phyloP scores from a whole-genome alignment of 2,888 invertebrate genomes.

The Plebejus argus region DNA sequence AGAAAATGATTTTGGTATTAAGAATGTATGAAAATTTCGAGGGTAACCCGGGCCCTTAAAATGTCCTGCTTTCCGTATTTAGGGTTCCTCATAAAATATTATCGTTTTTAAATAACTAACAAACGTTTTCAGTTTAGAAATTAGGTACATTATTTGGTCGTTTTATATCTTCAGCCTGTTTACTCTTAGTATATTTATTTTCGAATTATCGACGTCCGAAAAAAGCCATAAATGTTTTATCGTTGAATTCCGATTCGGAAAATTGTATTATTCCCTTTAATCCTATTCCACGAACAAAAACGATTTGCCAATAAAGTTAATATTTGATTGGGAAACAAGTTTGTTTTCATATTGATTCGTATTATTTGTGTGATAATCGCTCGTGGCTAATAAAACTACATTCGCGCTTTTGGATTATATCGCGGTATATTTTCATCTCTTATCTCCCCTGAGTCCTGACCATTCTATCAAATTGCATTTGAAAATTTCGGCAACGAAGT shows the following conservation, averaged over 20 bases:
- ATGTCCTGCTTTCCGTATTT: neutral
- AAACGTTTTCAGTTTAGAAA: neutral
- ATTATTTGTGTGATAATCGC: neutral
- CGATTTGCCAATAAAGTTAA: neutral
- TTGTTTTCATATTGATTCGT: neutral
- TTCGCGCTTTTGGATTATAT: neutral
- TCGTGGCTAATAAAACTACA: neutral
- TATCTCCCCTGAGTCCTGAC: neutral
- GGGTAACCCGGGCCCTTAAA: too few relatives aligned
- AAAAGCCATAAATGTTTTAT: constrained; percentile 1
- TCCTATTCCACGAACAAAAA: constrained; percentile 8
- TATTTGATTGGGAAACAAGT: constrained; percentile 5
- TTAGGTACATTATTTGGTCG: neutral
- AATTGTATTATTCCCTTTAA: constrained; percentile 3
- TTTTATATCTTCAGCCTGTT: neutral
- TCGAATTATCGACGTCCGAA: neutral
- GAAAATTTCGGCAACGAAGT: too few relatives aligned
- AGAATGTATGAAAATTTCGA: too few relatives aligned
- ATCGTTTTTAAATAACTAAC: neutral
- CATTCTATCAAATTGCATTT: too few relatives aligned
- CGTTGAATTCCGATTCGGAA: neutral
- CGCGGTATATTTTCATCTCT: neutral
- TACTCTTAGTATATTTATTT: neutral
- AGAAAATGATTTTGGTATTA: too few relatives aligned
- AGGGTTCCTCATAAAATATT: neutral